Base-by-base conservation (phyloP, 2,797 vertebrate species). In the Uromys caudimaculatus region DNA sequence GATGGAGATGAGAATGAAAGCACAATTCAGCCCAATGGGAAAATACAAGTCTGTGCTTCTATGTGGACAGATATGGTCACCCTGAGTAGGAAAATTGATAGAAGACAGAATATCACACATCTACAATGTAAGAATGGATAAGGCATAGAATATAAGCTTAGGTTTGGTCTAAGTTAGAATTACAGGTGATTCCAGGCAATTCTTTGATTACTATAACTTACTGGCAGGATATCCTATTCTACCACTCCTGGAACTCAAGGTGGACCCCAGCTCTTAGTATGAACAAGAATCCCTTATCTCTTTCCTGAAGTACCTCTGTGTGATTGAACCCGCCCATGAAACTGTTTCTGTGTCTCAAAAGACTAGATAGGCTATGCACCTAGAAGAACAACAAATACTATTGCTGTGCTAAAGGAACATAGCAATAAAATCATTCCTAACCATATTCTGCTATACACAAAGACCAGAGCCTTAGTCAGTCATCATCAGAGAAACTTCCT, bases 41-140 rank as follows among this genome's bases (percentile, higher is more conserved):
- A 71, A 64, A 6, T 29, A 32, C 5, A 50, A 75, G 2, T 47
- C 1, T 16, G n/a, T 17, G 10, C 5, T 52, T 73, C 27, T 54
- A 0, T 13, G n/a, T 56, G 12, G 6, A 62, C 13, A 47, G 4
- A 47, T 11, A 3, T 38, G 35, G 47, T 44, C 12, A 14, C 11
- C 0, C 5, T 2, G 8, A 77, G 0, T 38, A 41, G 3, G 1
- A 5, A 21, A 44, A 21, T 0, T 32, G 5, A 82, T 0, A 7
- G 2, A 50, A 13, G 6, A 84, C 1, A 94, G 52, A 64, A 73
- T 60, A 29, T 12, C 21, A 52, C 7, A 17, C 17, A 69, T 44
- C 9, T 13, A 23, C 38, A 29, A 76, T 60, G 13, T 24, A 47
- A 91, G 19, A 62, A 86, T 75, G 9, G 29, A 44, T 3, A 32